A percentile compares a stretch with the other conserved stretches of the same genome.
These are phyloP conservation scores for Lucifuga dentata DNA, from an alignment of 2,113 vertebrate species.

Conservation along the genomic window DNA sequence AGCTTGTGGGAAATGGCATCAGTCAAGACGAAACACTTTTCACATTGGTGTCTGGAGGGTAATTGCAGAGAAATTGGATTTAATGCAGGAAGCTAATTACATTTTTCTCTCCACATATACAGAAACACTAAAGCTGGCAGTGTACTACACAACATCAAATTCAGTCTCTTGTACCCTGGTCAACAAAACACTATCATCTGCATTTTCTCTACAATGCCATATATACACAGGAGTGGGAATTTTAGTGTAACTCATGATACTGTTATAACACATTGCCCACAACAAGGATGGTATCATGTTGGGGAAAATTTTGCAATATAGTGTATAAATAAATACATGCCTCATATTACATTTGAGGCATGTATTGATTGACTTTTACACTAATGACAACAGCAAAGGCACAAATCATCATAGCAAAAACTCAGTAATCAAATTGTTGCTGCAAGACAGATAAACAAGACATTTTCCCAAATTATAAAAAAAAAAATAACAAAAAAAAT, in stretches of 20 bases:
- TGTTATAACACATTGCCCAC: not conserved
- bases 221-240: not conserved
- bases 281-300: not conserved
- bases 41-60: constrained; percentile 40
- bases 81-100: constrained; percentile 55
- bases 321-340: constrained; percentile 6
- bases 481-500: constrained; percentile 34
- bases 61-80: constrained; percentile 61
- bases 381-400: constrained; percentile 18
- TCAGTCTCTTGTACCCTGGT: not conserved
- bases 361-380: constrained; percentile 21
- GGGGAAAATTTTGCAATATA: constrained; percentile 5
- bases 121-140: not conserved
- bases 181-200: no score
- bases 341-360: constrained; percentile 22
- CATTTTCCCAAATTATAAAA: constrained; percentile 39
- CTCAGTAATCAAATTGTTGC: constrained; percentile 32
- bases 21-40: constrained; percentile 1
- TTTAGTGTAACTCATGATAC: not conserved
- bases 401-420: constrained; percentile 34
- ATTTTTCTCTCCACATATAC: constrained; percentile 29
- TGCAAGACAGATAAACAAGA: constrained; percentile 40
- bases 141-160: constrained; percentile 14
- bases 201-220: no score
- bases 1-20: no score